Conservation (phyloP, 1,140 invertebrate species). For the Venturia canescens region DNA sequence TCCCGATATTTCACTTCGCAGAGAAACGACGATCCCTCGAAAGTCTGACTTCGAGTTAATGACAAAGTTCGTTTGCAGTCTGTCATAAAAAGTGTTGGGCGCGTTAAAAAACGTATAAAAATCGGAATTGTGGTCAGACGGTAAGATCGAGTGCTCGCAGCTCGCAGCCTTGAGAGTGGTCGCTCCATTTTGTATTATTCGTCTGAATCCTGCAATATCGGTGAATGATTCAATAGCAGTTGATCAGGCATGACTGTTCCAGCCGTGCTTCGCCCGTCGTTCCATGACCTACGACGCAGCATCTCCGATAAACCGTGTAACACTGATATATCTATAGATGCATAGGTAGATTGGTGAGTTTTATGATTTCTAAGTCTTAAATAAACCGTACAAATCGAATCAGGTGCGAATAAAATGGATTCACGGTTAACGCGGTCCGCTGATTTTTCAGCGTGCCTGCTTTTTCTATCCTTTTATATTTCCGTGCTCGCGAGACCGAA, state of each 20-base stretch:
- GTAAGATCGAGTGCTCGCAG: not conserved
- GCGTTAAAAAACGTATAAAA: not conserved
- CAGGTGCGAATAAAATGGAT: constrained; percentile 22
- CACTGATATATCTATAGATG: not conserved
- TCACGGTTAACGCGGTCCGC: constrained; percentile 9
- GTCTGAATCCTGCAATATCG: not conserved
- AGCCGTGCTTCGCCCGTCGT: not conserved
- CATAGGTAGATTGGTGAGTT: not conserved
- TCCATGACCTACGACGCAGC: constrained; percentile 31
- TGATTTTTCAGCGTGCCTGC: not conserved
- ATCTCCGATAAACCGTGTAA: not conserved
- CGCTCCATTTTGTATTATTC: not conserved
- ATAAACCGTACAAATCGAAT: constrained; percentile 29
- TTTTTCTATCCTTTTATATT: not conserved
- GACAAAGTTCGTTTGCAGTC: too few relatives aligned
- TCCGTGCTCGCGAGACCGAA: not conserved
- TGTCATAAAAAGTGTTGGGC: not conserved
- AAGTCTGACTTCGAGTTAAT: too few relatives aligned
- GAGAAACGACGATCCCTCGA: too few relatives aligned
- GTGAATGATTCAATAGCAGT: constrained; percentile 23
- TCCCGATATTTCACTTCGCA: too few relatives aligned
- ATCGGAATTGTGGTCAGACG: not conserved
- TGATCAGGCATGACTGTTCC: constrained; percentile 18
- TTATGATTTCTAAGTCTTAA: not conserved
- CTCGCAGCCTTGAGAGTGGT: not conserved